Base-by-base conservation (phyloP, 2,797 vertebrate species). In the Tympanoctomys barrerae region DNA sequence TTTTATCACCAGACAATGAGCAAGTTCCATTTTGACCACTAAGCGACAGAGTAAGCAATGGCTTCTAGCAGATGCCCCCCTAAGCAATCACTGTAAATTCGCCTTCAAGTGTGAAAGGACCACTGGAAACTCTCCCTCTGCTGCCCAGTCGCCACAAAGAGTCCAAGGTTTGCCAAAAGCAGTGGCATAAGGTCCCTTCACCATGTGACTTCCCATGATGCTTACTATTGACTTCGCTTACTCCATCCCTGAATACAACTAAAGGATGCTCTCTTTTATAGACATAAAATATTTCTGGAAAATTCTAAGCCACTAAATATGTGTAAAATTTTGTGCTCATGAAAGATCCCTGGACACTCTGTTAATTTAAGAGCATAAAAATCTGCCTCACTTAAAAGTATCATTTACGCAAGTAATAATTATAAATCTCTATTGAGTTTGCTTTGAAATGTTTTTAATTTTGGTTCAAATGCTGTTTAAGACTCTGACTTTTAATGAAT, bases 351-450 rank as follows among this genome's bases (percentile, higher is more conserved):
- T 96, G 80, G 91, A 28, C 31, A 91, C 91, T 96, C 90, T 79
- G 83, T 97, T 94, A 94, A 97, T 92, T 96, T 95, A 95, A 94
- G 80, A 96, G 88, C 62, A 97, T 93, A 91, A 93, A 96, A 97
- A 94, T 97, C 59, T 82, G 57, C 64, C 94, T 96, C 36, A 91
- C 85, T 96, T 96, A 89, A 97, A 97, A 96, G 95, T 94, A 87
- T 97, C 71, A 93, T 90, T 97, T 97, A 96, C 62, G 70, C 57
- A 97, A 97, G 94, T 94, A 91, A 93, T 93, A 85, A 96, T 93
- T 95, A 97, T 94, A 97, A 96, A 93, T 96, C 85, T 96, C 93
- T 91, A 94, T 85, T 96, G 93, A 95, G 85, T 95, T 96, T 96
- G 81, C 89, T 93, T 90, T 95, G 64, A 97, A 96, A 90, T 94